A percentile compares a stretch with the other conserved stretches of the same genome.
These are phyloP conservation scores for Archivesica marissinica DNA, from an alignment of 1,140 invertebrate genomes.

Conservation along the genomic window DNA sequence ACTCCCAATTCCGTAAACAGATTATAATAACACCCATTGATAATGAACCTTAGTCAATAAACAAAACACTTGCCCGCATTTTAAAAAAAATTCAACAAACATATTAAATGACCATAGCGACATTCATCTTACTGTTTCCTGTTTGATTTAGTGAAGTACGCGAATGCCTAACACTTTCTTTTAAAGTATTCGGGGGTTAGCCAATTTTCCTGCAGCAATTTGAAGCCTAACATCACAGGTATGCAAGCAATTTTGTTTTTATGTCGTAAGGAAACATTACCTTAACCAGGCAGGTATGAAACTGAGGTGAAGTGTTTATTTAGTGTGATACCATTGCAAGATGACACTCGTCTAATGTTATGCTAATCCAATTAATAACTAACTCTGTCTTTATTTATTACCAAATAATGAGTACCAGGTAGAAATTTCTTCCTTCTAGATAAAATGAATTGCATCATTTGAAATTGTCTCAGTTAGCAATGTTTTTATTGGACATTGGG, in stretches of 20 bases:
- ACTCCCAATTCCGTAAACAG: too few species aligned
- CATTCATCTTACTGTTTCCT: too few species aligned
- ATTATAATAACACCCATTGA: too few species aligned
- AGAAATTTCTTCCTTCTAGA: neutral
- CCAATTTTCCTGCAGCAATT: slow-evolving; percentile 3
- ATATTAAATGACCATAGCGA: too few species aligned
- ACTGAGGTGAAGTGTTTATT: slow-evolving; percentile 2
- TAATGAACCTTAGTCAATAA: too few species aligned
- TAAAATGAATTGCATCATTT: neutral
- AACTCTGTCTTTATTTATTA: slow-evolving; percentile 2
- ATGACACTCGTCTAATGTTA: neutral
- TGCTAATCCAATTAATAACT: slow-evolving; percentile 30
- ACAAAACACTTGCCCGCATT: too few species aligned
- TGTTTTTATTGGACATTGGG: too few species aligned
- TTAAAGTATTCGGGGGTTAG: too few species aligned
- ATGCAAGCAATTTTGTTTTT: slow-evolving; percentile 17
- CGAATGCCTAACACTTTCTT: too few species aligned
- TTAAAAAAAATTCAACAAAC: too few species aligned
- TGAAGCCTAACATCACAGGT: slow-evolving; percentile 4
- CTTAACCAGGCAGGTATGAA: slow-evolving; percentile 20
- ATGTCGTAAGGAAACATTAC: slow-evolving; percentile 18
- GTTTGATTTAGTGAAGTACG: too few species aligned
- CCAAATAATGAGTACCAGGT: neutral
- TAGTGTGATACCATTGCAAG: neutral
- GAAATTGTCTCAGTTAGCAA: too few species aligned